Base-by-base conservation (phyloP, 2,113 vertebrate species). In the Mirza zaza region DNA sequence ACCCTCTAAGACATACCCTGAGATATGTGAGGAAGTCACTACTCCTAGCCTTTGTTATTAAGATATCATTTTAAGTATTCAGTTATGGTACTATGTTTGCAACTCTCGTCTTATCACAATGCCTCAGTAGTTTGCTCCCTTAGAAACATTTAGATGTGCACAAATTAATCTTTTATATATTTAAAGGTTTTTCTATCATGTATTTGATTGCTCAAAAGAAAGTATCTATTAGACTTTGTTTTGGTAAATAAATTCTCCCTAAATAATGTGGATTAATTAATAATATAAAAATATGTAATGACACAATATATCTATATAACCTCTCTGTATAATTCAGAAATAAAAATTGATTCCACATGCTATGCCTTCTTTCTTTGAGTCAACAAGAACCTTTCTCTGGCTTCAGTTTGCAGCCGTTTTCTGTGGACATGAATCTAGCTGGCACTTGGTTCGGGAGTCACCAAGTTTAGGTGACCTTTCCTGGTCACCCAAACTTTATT, bases 161-260 rank as follows among this genome's bases (percentile, higher is more conserved):
- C 96, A 98, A 87, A 97, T 94, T 93, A 98, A 93, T 96, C 95
- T 98, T 98, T 98, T 98, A 85, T 98, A 99, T 98, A 94, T 39
- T 52, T 91, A 97, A 98, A 95, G 87, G 61, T 95, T 98, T 98
- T 96, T 97, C 98, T 98, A 98, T 97, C 81, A 65, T 97, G 93
- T 98, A 96, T 98, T 59, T 65, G 95, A 97, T 92, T 98, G 97
- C 97, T 98, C 88, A 98, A 92, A 98, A 97, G 42, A 96, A 97
- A 97, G 89, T 96, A 97, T 70, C 92, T 87, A 97, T 97, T 97
- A 97, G 70, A 65, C 12, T 14, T 97, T 82, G 95, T 97, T 97
- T 97, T 95, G 96, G 97, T 97, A 96, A 98, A 98, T 25, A 59
- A 97, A 87, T 94, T 97, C 93, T 98, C 87, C 96, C 20, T 92